Percentiles rank a stretch among this genome's conserved stretches.
Conservation (phyloP, 2,113 vertebrate species). For the Hippocampus comes region DNA sequence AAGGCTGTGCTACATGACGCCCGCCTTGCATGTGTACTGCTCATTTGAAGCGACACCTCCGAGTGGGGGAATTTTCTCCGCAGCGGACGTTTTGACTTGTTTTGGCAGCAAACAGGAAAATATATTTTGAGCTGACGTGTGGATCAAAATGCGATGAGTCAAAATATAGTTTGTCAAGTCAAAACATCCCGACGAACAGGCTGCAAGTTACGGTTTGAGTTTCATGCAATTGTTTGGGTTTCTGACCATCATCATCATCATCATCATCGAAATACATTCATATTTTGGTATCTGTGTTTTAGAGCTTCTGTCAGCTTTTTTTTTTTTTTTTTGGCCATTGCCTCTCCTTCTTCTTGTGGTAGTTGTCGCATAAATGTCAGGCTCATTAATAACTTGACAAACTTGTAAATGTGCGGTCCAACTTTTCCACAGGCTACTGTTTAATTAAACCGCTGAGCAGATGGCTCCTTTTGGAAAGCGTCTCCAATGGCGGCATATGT, state of each 20-base stretch:
- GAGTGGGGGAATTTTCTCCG: not conserved
- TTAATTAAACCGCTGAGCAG: conserved; percentile 8
- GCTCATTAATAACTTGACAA: conserved; percentile 12
- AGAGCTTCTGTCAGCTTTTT: not conserved
- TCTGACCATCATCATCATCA: not conserved
- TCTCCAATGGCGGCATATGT: conserved; percentile 6
- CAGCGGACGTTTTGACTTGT: not conserved
- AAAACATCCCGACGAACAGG: not conserved
- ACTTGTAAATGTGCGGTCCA: conserved; percentile 5
- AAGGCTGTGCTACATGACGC: not conserved
- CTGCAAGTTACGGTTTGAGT: too few species aligned
- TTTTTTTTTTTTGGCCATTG: not conserved
- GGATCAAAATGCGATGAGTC: not conserved
- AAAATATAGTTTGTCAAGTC: not conserved
- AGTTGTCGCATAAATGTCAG: conserved; percentile 4
- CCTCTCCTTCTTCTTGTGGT: not conserved
- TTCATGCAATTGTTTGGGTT: not conserved
- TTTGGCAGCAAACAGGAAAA: not conserved
- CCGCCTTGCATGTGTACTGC: not conserved
- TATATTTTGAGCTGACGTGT: not conserved
- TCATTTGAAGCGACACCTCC: conserved; percentile 4
- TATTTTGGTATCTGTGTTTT: not conserved
- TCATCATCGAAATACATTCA: not conserved
- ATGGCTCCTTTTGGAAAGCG: conserved; percentile 5
- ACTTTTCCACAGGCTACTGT: conserved; percentile 10